Conservation (phyloP, 2,888 invertebrate species). For the Lepidocyrtoides sp. region DNA sequence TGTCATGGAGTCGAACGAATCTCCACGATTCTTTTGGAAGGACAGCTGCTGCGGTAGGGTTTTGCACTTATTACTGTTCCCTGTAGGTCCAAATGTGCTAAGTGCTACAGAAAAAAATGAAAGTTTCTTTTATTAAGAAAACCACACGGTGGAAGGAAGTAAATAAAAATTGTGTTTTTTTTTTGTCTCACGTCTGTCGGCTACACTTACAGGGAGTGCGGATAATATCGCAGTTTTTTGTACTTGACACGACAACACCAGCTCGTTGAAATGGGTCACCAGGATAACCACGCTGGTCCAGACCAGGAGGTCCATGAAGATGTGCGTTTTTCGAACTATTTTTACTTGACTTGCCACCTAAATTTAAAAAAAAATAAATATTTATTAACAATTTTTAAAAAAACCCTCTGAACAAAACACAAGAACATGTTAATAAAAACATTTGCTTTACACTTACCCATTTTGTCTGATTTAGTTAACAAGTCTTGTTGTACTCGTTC, state of each 20-base stretch:
- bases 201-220: constrained; percentile 84
- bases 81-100: constrained; percentile 85
- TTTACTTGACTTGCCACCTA: constrained; percentile 85
- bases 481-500: neutral
- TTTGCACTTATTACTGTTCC: constrained; percentile 84
- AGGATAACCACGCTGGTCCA: constrained; percentile 81
- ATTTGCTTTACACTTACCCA: neutral
- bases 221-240: constrained; percentile 85
- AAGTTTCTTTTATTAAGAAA: neutral
- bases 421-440: no score
- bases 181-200: neutral
- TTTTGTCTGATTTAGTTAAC: constrained; percentile 16
- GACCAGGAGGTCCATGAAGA: constrained; percentile 45
- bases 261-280: constrained; percentile 84
- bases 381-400: neutral
- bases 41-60: constrained; percentile 85
- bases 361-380: neutral
- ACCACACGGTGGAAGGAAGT: neutral
- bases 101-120: constrained; percentile 78
- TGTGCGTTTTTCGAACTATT: constrained; percentile 79
- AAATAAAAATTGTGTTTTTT: no score
- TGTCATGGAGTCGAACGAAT: constrained; percentile 83
- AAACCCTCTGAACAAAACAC: no score
- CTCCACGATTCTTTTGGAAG: constrained; percentile 84
- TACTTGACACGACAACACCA: constrained; percentile 84